A percentile compares a stretch with the other conserved stretches of the same genome.
phyloP scores from a whole-genome alignment of 2,888 invertebrate genomes.

The Lasioglossum oenotherae region DNA sequence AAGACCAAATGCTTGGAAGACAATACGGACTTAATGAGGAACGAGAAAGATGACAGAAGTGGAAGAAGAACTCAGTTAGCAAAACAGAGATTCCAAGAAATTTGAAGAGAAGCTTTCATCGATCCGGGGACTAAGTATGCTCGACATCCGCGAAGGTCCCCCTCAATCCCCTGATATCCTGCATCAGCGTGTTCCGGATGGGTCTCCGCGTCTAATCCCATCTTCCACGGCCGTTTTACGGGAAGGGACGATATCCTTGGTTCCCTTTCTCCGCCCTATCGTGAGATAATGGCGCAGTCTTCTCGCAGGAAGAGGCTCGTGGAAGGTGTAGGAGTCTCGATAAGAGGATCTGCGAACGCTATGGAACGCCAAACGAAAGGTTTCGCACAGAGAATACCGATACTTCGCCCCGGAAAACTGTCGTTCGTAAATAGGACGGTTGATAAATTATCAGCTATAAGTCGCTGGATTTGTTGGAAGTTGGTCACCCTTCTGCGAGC shows the following conservation, averaged over 20 bases:
- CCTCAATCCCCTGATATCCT: slow-evolving; percentile 7
- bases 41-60: background rate
- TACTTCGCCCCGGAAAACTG: background rate
- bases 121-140: background rate
- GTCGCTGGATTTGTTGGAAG: slow-evolving; percentile 6
- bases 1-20: background rate
- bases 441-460: slow-evolving; percentile 6
- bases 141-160: background rate
- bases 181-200: slow-evolving; percentile 38
- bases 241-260: slow-evolving; percentile 1
- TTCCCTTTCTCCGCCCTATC: background rate
- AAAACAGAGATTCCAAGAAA: background rate
- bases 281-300: background rate
- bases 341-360: background rate
- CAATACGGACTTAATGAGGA: background rate
- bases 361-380: background rate
- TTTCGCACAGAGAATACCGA: background rate
- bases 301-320: background rate
- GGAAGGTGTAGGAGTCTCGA: background rate
- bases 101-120: background rate
- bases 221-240: slow-evolving; percentile 39
- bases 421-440: slow-evolving; percentile 4
- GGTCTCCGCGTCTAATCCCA: slow-evolving; percentile 34
- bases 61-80: background rate
- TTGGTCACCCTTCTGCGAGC: background rate